Conservation (phyloP, 2,113 vertebrate species). For the Zapus hudsonius region DNA sequence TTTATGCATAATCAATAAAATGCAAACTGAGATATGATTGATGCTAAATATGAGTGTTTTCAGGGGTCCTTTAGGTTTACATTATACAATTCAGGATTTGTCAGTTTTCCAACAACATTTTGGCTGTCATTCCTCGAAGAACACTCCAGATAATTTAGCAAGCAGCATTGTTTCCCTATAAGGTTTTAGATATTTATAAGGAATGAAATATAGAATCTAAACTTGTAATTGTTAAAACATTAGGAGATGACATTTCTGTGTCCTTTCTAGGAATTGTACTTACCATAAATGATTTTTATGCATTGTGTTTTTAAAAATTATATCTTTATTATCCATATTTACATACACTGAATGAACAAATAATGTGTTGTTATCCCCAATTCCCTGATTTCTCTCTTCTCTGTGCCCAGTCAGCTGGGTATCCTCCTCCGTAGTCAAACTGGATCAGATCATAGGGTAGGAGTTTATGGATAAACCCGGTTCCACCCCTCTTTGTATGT, state of each 20-base stretch:
- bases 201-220: slow-evolving; percentile 4
- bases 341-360: no score
- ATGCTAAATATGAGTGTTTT: slow-evolving; percentile 27
- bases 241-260: background rate
- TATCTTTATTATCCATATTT: no score
- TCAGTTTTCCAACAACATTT: background rate
- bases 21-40: background rate
- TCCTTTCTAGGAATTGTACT: slow-evolving; percentile 56
- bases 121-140: background rate
- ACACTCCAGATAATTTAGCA: background rate
- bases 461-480: no score
- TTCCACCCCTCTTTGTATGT: no score
- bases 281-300: background rate
- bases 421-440: no score
- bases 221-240: background rate
- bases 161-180: background rate
- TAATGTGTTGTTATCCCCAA: no score
- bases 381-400: no score
- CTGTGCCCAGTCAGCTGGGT: no score
- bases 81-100: background rate
- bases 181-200: slow-evolving; percentile 16
- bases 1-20: slow-evolving; percentile 8
- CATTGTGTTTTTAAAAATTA: no score
- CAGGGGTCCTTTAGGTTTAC: background rate
- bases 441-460: no score